phyloP scores from a whole-genome alignment of 2,113 vertebrate genomes.

The Tringa solitaria region DNA sequence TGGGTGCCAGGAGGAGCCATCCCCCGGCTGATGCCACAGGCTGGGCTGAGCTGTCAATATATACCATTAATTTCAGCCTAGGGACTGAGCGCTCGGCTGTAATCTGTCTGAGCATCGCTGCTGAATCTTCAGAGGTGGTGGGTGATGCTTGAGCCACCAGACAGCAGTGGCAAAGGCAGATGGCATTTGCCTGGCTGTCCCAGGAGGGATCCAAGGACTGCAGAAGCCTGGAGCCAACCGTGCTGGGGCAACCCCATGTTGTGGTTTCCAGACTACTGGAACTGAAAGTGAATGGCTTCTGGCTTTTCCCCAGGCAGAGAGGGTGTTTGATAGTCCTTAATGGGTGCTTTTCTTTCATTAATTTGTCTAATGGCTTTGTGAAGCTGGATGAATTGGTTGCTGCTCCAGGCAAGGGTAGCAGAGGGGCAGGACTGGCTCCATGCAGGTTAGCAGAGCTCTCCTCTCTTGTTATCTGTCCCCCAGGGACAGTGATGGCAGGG shows the following conservation, averaged over 20 bases:
- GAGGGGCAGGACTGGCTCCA: neutral
- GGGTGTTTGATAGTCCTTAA: slow-evolving; percentile 23
- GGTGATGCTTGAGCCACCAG: neutral
- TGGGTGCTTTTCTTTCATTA: slow-evolving; percentile 25
- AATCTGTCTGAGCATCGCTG: fast-evolving
- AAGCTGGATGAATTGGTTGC: neutral
- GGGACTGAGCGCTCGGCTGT: fast-evolving
- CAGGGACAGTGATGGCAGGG: fast-evolving
- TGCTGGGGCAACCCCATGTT: neutral
- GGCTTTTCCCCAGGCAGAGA: neutral
- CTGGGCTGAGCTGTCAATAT: neutral
- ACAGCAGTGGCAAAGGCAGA: neutral
- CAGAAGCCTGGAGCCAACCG: neutral
- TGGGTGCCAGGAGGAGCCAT: neutral
- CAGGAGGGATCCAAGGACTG: neutral
- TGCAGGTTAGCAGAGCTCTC: neutral
- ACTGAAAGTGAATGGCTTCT: neutral
- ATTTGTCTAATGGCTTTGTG: slow-evolving; percentile 32
- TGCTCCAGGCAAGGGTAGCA: neutral
- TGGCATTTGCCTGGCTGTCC: fast-evolving
- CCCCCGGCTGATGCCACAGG: neutral
- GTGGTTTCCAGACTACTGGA: neutral
- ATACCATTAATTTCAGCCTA: neutral
- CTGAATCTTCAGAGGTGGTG: fast-evolving
- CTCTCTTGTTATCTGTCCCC: neutral